A percentile compares a stretch with the other conserved stretches of the same genome.
Conservation (phyloP, 2,113 vertebrate genomes). For the Scatophagus argus region DNA sequence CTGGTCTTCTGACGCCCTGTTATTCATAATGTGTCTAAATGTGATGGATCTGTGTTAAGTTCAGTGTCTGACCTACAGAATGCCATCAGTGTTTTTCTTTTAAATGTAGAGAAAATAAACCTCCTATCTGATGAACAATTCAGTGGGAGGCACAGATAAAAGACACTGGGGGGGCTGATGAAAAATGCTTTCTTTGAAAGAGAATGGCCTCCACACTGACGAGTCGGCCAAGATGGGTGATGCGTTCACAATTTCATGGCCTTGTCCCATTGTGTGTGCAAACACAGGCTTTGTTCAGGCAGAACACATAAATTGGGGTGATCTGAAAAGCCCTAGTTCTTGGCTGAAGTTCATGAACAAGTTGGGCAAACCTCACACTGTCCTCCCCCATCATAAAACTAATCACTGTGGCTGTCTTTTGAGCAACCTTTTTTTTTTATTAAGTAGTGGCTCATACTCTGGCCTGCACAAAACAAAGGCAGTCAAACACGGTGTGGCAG, state of each 20-base stretch:
- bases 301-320: conserved; percentile 60
- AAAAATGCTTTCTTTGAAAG: conserved; percentile 44
- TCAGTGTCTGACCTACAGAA: neutral
- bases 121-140: neutral
- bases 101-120: conserved; percentile 1
- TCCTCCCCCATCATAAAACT: conserved; percentile 60
- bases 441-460: conserved; percentile 13
- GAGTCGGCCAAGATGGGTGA: conserved; percentile 48
- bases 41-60: neutral
- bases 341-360: conserved; percentile 67
- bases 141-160: conserved; percentile 10
- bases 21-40: neutral
- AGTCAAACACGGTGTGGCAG: neutral
- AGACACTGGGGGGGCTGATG: conserved; percentile 12
- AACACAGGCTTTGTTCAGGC: conserved; percentile 68
- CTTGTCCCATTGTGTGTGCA: conserved; percentile 53
- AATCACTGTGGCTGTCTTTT: conserved; percentile 50
- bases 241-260: conserved; percentile 56
- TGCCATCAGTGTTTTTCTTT: neutral
- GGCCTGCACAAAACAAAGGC: neutral
- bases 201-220: conserved; percentile 34
- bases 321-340: conserved; percentile 67
- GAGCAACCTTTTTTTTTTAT: conserved; percentile 42
- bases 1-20: neutral
- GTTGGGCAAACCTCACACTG: conserved; percentile 42